A percentile compares a stretch with the other conserved stretches of the same genome.
phyloP scores from a whole-genome alignment of 1,140 invertebrate species.

The Pygmarrhopalites habei region DNA sequence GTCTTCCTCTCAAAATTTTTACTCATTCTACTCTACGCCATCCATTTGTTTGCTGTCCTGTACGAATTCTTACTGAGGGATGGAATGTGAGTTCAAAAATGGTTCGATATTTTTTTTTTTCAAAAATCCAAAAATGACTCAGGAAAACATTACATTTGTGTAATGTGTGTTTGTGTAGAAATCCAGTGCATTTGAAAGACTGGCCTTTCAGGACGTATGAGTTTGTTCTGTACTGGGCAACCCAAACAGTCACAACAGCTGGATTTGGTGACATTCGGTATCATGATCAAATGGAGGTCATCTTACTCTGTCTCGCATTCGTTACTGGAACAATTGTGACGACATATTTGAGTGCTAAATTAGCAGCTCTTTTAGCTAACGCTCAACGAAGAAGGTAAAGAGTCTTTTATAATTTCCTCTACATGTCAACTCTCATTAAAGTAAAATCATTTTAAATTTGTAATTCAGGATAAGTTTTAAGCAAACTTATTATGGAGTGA shows the following conservation, averaged over 20 bases:
- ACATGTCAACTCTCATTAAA: too few relatives aligned
- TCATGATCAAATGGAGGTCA: conserved; percentile 15
- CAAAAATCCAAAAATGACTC: too few relatives aligned
- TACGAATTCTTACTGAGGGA: conserved; percentile 14
- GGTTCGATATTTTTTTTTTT: not conserved
- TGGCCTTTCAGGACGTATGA: conserved; percentile 11
- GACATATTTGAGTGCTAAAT: conserved; percentile 21
- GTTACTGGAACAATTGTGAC: conserved; percentile 16
- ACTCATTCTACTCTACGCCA: conserved; percentile 5
- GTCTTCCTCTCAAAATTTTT: conserved; percentile 13
- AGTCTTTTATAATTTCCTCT: too few relatives aligned
- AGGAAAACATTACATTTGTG: too few relatives aligned
- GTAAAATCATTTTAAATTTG: too few relatives aligned
- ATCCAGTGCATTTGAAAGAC: not conserved
- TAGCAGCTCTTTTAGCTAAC: conserved; percentile 32
- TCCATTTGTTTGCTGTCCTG: conserved; percentile 24
- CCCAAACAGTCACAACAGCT: conserved; percentile 15
- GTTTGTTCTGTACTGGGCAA: conserved; percentile 27
- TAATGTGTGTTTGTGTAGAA: too few relatives aligned
- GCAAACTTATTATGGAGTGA: conserved; percentile 29
- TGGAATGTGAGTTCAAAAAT: conserved; percentile 6
- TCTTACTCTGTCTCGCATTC: conserved; percentile 5
- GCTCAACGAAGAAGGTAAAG: conserved; percentile 18
- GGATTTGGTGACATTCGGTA: conserved; percentile 32
- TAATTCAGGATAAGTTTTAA: conserved; percentile 33